Conservation (phyloP, 2,888 invertebrate species). For the Drosophila hamatofila region DNA sequence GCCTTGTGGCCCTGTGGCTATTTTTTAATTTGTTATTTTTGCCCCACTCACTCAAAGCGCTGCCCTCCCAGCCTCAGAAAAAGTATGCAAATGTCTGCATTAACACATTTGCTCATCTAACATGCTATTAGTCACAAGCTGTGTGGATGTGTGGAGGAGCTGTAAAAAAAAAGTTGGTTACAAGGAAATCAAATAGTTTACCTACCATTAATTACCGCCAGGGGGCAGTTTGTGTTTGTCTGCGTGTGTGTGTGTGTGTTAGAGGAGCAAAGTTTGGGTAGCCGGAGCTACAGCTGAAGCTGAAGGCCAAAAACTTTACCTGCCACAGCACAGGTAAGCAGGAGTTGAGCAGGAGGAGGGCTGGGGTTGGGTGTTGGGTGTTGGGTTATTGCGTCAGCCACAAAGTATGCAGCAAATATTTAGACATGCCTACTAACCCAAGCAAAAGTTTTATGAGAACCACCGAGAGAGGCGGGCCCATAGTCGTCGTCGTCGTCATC, state of each 20-base stretch:
- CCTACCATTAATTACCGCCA: constrained; percentile 71
- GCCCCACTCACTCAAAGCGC: constrained; percentile 11
- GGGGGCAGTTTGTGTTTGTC: constrained; percentile 59
- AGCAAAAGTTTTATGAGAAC: constrained; percentile 41
- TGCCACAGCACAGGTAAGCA: constrained; percentile 43
- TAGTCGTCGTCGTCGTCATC: background rate
- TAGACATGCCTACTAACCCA: constrained; percentile 65
- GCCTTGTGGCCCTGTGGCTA: constrained; percentile 29
- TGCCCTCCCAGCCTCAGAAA: constrained; percentile 8
- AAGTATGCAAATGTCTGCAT: constrained; percentile 69
- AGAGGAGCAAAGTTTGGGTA: constrained; percentile 45
- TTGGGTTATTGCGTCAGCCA: constrained; percentile 63
- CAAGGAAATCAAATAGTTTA: constrained; percentile 78
- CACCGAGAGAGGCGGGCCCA: constrained; percentile 17
- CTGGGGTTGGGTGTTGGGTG: background rate
- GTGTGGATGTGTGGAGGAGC: constrained; percentile 26
- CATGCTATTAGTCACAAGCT: constrained; percentile 66
- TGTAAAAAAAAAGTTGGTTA: constrained; percentile 52
- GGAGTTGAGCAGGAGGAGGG: background rate
- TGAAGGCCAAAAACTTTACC: constrained; percentile 57
- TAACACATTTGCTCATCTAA: constrained; percentile 69
- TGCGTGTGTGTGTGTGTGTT: constrained; percentile 11
- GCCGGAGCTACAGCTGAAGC: constrained; percentile 28
- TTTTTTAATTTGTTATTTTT: constrained; percentile 43
- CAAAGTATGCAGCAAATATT: constrained; percentile 76